A percentile compares a stretch with the other conserved stretches of the same genome.
These are phyloP conservation scores for cattle (Bos taurus) DNA, from an alignment of 2,113 vertebrate genomes.

Conservation along the genomic window DNA sequence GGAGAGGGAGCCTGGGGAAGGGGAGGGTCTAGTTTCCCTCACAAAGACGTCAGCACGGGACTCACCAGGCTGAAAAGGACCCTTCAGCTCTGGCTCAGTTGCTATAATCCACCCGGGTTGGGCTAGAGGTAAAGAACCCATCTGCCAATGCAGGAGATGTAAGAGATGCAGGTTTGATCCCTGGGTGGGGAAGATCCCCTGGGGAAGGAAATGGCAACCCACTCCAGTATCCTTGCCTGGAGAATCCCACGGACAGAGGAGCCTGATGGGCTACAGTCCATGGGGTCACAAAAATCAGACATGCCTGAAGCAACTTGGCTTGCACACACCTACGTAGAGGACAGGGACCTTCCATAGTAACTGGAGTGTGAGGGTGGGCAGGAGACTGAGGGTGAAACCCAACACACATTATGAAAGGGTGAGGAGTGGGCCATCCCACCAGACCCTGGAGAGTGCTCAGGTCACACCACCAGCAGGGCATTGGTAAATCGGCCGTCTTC, in stretches of 20 bases:
- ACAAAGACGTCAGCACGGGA: neutral
- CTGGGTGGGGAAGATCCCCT: neutral
- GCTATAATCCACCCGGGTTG: fast-evolving
- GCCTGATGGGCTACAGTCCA: neutral
- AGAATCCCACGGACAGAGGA: neutral
- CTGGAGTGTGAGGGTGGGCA: neutral
- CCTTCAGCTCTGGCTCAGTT: neutral
- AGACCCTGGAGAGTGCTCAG: neutral
- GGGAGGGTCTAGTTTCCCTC: neutral
- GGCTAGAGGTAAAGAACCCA: neutral
- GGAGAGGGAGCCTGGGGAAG: neutral
- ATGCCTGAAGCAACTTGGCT: neutral
- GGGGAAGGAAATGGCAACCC: neutral
- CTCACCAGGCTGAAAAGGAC: too few species aligned
- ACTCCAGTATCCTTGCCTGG: neutral
- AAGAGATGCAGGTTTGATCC: fast-evolving
- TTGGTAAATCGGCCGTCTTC: fast-evolving
- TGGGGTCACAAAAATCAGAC: neutral
- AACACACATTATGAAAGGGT: fast-evolving
- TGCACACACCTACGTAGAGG: neutral
- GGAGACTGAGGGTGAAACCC: neutral
- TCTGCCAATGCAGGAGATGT: neutral
- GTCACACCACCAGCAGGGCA: fast-evolving
- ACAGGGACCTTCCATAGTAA: neutral
- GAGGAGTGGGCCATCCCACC: neutral